phyloP scores from a whole-genome alignment of 2,113 vertebrate species.

The Bos javanicus region DNA sequence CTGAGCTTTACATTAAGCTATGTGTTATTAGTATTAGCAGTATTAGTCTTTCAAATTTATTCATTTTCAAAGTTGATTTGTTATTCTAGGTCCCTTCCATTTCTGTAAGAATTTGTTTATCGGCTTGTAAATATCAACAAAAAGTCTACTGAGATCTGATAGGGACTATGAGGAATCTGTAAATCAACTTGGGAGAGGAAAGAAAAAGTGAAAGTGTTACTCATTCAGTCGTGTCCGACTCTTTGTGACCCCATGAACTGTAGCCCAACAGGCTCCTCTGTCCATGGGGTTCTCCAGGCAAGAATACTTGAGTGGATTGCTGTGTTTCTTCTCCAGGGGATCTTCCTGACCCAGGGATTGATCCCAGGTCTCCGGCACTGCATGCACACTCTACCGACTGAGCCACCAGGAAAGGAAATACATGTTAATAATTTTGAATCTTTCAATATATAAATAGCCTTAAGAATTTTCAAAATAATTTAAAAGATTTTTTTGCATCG shows the following conservation, averaged over 20 bases:
- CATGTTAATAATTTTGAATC: not conserved
- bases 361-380: fast-evolving
- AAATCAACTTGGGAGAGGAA: not conserved
- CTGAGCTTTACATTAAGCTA: not conserved
- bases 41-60: not conserved
- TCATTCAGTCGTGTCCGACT: not conserved
- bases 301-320: not conserved
- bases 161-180: not conserved
- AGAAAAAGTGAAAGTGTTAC: not conserved
- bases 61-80: not conserved
- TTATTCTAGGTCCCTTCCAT: not conserved
- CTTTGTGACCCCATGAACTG: not conserved
- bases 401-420: not conserved
- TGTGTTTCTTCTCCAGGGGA: not conserved
- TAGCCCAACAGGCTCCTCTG: not conserved
- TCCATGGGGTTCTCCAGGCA: not conserved
- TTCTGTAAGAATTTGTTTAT: not conserved
- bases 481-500: not conserved
- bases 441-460: not conserved
- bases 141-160: not conserved
- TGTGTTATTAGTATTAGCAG: not conserved
- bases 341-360: not conserved
- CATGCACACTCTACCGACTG: not conserved
- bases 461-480: not conserved
- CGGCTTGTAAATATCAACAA: not conserved